Evolutionary conservation across 2,113 vertebrate species (phyloP).

Genomic region (Atlantisia rogersi): DNA sequence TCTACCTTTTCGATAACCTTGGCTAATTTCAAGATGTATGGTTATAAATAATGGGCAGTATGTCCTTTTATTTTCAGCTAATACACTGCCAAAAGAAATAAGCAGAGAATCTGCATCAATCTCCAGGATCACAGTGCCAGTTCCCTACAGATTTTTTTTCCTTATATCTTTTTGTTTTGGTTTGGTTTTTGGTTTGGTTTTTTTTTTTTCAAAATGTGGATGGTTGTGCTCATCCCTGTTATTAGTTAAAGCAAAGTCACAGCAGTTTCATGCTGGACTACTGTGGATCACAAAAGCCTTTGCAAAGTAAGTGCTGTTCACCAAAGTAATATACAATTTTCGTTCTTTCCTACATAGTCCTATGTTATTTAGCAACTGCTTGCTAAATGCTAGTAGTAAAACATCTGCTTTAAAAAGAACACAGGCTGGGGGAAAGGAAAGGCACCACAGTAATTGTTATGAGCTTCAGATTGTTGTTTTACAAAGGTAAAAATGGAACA

Average conservation of each 20-base stretch:
- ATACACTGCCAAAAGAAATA: neutral
- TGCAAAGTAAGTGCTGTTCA: neutral
- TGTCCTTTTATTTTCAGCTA: neutral
- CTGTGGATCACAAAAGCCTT: neutral
- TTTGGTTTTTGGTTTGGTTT: neutral
- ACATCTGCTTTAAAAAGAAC: neutral
- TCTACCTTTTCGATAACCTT: neutral
- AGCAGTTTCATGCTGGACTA: neutral
- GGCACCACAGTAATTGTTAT: fast-evolving
- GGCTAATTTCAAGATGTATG: neutral
- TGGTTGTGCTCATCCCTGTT: neutral
- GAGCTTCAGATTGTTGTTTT: neutral
- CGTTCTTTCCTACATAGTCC: neutral
- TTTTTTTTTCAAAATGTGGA: neutral
- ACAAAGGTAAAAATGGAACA: neutral
- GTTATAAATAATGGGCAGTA: neutral
- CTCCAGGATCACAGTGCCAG: neutral
- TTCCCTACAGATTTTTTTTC: neutral
- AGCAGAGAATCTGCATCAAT: neutral
- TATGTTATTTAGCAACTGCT: neutral
- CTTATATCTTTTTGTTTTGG: neutral
- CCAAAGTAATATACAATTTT: neutral
- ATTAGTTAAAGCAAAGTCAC: neutral
- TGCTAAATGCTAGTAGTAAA: neutral
- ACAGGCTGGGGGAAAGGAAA: neutral